A percentile compares a stretch with the other conserved stretches of the same genome.
These are phyloP conservation scores for Rhodinocichla rosea DNA, from an alignment of 2,113 vertebrate species.

Conservation along the genomic window DNA sequence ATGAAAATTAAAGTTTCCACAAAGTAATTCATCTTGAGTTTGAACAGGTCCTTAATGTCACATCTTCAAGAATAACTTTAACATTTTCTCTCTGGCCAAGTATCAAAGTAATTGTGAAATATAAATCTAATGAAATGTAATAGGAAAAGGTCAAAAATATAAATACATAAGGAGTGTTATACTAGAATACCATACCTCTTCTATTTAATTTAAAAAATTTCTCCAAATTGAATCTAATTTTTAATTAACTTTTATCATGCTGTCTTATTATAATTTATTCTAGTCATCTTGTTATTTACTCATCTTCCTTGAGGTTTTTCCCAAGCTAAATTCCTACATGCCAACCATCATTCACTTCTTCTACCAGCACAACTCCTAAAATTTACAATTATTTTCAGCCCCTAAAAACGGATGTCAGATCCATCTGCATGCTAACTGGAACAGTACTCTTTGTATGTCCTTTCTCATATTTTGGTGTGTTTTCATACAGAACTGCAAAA, in stretches of 20 bases:
- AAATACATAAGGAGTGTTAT: background rate
- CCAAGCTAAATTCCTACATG: background rate
- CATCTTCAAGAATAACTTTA: background rate
- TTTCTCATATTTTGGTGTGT: background rate
- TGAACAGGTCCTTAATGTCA: background rate
- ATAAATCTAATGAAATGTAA: background rate
- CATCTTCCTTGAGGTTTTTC: background rate
- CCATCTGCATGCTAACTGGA: background rate
- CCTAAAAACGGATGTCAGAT: background rate
- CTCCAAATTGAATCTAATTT: background rate
- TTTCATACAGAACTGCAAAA: background rate
- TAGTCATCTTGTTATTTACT: background rate
- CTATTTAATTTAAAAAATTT: background rate
- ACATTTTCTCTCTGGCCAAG: background rate
- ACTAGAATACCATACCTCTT: background rate
- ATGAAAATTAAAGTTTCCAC: background rate
- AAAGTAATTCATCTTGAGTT: background rate
- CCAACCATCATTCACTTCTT: background rate
- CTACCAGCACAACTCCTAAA: background rate
- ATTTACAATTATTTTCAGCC: background rate
- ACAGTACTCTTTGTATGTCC: background rate
- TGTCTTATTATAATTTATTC: background rate
- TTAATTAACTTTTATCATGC: background rate
- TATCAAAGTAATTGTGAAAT: background rate
- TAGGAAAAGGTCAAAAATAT: background rate